Percentiles rank a stretch among this genome's conserved stretches.
phyloP scores from a whole-genome alignment of 2,888 invertebrate genomes.

The Folsomia candida region DNA sequence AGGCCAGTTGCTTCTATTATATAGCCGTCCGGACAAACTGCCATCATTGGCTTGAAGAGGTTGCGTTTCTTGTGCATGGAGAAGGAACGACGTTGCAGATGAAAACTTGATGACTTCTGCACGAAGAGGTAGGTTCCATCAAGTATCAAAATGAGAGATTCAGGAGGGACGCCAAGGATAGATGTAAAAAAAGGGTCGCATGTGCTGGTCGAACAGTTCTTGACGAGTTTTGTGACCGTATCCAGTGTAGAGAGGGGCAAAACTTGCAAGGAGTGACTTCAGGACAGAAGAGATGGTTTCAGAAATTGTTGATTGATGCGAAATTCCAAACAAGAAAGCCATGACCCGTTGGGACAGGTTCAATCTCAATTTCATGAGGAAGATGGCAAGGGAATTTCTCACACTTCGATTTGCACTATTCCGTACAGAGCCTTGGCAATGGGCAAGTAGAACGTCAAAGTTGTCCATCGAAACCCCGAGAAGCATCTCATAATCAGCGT shows the following conservation, averaged over 20 bases:
- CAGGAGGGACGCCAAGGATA: not conserved
- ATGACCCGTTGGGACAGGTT: constrained; percentile 18
- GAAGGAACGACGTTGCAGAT: constrained; percentile 5
- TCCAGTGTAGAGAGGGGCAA: constrained; percentile 20
- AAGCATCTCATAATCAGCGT: not conserved
- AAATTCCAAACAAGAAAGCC: constrained; percentile 18
- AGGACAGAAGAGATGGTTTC: not conserved
- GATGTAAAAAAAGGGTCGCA: not conserved
- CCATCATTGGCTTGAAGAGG: constrained; percentile 18
- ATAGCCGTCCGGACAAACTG: constrained; percentile 11
- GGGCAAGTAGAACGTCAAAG: constrained; percentile 11
- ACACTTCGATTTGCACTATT: not conserved
- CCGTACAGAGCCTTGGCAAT: no score
- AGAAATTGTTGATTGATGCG: constrained; percentile 4
- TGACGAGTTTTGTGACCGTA: constrained; percentile 13
- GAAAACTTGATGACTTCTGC: constrained; percentile 6
- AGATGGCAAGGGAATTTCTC: constrained; percentile 9
- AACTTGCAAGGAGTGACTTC: not conserved
- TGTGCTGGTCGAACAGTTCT: not conserved
- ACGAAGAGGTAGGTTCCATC: constrained; percentile 26
- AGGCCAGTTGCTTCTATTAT: constrained; percentile 2
- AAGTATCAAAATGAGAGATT: not conserved
- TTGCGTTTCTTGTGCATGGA: constrained; percentile 11
- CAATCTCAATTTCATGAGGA: constrained; percentile 20
- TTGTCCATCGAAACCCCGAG: not conserved